Conservation (phyloP, 2,888 invertebrate species). For the Xanthostigma xanthostigma region DNA sequence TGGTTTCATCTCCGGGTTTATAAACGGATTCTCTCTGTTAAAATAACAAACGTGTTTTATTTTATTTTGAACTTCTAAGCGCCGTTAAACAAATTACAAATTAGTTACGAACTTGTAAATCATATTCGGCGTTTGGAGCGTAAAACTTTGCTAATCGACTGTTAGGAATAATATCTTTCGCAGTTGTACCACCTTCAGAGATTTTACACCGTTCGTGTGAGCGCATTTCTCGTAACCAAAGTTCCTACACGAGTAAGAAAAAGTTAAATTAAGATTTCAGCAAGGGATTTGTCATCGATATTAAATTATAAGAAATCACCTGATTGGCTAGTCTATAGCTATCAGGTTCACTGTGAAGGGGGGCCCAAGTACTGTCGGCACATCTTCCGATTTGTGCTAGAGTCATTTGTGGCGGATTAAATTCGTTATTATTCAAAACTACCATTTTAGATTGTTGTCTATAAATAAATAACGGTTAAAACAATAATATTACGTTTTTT, state of each 20-base stretch:
- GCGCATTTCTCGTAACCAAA: not conserved
- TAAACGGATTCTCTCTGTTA: too few relatives aligned
- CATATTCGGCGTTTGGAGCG: not conserved
- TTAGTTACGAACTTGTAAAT: not conserved
- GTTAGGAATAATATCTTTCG: not conserved
- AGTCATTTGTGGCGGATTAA: too few relatives aligned
- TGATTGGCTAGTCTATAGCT: not conserved
- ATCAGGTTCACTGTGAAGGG: not conserved
- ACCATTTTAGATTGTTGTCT: too few relatives aligned
- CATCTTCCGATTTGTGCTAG: not conserved
- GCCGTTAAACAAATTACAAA: too few relatives aligned
- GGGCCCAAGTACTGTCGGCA: not conserved
- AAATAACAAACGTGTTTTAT: too few relatives aligned
- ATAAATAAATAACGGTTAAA: too few relatives aligned
- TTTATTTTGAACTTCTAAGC: too few relatives aligned
- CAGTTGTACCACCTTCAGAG: not conserved
- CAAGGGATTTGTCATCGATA: not conserved
- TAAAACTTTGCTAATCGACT: conserved; percentile 1
- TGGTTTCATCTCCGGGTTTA: too few relatives aligned
- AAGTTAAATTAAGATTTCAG: not conserved
- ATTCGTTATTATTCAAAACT: too few relatives aligned
- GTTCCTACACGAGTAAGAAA: not conserved
- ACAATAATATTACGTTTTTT: too few relatives aligned
- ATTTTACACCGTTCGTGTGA: not conserved
- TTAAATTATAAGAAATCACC: not conserved